A percentile compares a stretch with the other conserved stretches of the same genome.
phyloP scores from a whole-genome alignment of 2,888 invertebrate genomes.

The Agrilus cyanescens region DNA sequence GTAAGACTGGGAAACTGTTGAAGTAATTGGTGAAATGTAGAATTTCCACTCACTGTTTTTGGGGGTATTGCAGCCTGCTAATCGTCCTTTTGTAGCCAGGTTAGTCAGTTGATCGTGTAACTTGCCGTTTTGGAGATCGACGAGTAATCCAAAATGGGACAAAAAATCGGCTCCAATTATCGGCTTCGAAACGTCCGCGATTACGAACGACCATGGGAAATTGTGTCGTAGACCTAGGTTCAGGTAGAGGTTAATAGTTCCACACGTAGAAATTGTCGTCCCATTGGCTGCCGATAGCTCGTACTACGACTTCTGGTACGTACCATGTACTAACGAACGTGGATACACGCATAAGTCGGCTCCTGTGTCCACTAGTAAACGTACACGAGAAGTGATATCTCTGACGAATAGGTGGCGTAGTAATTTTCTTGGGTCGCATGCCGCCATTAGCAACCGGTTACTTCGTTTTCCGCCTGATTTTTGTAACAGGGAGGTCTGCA shows the following conservation, averaged over 20 bases:
- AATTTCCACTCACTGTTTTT: too few species aligned
- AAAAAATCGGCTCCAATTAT: conserved; percentile 28
- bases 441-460: conserved; percentile 2
- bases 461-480: conserved; percentile 3
- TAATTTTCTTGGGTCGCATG: conserved; percentile 18
- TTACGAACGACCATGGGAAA: conserved; percentile 23
- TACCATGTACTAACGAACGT: conserved; percentile 11
- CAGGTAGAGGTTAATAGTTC: conserved; percentile 14
- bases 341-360: conserved; percentile 18
- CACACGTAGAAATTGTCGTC: conserved; percentile 23
- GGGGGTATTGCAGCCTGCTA: not conserved
- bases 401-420: too few species aligned
- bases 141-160: conserved; percentile 21
- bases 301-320: conserved; percentile 15
- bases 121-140: conserved; percentile 18
- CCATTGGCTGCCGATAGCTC: conserved; percentile 25
- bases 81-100: not conserved
- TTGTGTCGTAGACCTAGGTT: conserved; percentile 22
- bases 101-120: conserved; percentile 13
- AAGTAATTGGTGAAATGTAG: too few species aligned
- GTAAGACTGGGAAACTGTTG: too few species aligned
- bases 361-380: conserved; percentile 14
- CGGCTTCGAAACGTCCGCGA: conserved; percentile 24
- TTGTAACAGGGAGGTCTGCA: conserved; percentile 10
- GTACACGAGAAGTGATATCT: conserved; percentile 15